These are phyloP conservation scores for Oxygymnocypris stewartii DNA, from an alignment of 2,113 vertebrate genomes.

Conservation along the genomic window DNA sequence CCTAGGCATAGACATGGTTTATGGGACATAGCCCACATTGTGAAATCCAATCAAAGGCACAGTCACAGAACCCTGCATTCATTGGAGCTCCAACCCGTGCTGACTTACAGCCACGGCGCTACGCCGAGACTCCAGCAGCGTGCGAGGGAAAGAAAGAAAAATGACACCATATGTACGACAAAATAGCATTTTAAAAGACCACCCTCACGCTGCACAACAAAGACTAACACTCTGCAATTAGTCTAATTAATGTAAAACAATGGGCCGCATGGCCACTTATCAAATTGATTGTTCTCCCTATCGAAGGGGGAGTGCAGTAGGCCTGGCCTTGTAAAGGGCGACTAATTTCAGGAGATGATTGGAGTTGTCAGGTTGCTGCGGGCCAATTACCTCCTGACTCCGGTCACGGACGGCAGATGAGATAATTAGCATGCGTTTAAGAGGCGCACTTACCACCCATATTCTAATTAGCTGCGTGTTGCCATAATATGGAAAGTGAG, in stretches of 20 bases:
- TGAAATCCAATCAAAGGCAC: constrained; percentile 57
- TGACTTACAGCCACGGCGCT: constrained; percentile 48
- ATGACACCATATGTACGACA: constrained; percentile 23
- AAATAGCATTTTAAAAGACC: constrained; percentile 43
- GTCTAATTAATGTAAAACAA: constrained; percentile 95
- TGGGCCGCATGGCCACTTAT: constrained; percentile 92
- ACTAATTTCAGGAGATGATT: constrained; percentile 91
- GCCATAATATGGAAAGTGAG: constrained; percentile 80
- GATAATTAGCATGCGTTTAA: constrained; percentile 87
- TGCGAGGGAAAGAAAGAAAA: constrained; percentile 24
- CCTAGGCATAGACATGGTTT: constrained; percentile 50
- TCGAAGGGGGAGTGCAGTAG: constrained; percentile 87
- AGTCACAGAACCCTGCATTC: constrained; percentile 42
- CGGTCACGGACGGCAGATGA: constrained; percentile 86
- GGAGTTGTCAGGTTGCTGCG: constrained; percentile 91
- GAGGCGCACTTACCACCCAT: constrained; percentile 82
- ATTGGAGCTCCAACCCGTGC: constrained; percentile 40
- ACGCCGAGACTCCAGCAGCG: not conserved
- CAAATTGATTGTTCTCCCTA: constrained; percentile 94
- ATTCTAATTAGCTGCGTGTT: constrained; percentile 89
- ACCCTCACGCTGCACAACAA: constrained; percentile 74
- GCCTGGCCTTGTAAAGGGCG: constrained; percentile 82
- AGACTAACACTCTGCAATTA: constrained; percentile 89
- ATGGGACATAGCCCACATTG: constrained; percentile 53
- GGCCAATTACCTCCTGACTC: constrained; percentile 91